Percentiles rank a stretch among this genome's conserved stretches.
Evolutionary conservation across 1,140 invertebrate species (phyloP).

Genomic region (Aleiodes sp.): DNA sequence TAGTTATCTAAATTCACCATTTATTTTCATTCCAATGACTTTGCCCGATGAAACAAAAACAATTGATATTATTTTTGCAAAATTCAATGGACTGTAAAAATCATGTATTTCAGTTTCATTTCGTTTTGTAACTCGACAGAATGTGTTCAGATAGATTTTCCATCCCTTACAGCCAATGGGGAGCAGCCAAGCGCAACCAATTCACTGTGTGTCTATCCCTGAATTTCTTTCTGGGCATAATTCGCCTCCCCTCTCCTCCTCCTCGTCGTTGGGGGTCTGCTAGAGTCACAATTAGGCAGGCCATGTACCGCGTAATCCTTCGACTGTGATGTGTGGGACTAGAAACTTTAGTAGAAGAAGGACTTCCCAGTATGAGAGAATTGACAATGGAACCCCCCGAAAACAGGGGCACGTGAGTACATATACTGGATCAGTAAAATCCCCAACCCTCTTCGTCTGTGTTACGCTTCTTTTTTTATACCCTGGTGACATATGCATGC

Average conservation of each 20-base stretch:
- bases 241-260: not conserved
- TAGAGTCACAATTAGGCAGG: constrained; percentile 3
- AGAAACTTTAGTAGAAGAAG: too few relatives aligned
- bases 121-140: not conserved
- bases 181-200: constrained; percentile 3
- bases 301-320: not conserved
- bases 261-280: not conserved
- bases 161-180: not conserved
- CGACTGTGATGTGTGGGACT: not conserved
- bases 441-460: not conserved
- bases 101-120: not conserved
- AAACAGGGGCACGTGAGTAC: not conserved
- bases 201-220: not conserved
- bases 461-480: not conserved
- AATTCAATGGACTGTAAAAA: not conserved
- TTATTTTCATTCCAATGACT: not conserved
- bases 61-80: not conserved
- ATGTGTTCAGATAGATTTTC: not conserved
- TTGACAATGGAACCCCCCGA: not conserved
- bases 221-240: not conserved
- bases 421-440: not conserved
- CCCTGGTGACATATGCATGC: not conserved
- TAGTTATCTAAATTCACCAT: not conserved
- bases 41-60: not conserved
- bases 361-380: not conserved